Evolutionary conservation across 35 echinoderm and acorn worm genomes (phyloP), one percentile per base, ranked within the genome.

Genomic region (Lytechinus pictus): DNA sequence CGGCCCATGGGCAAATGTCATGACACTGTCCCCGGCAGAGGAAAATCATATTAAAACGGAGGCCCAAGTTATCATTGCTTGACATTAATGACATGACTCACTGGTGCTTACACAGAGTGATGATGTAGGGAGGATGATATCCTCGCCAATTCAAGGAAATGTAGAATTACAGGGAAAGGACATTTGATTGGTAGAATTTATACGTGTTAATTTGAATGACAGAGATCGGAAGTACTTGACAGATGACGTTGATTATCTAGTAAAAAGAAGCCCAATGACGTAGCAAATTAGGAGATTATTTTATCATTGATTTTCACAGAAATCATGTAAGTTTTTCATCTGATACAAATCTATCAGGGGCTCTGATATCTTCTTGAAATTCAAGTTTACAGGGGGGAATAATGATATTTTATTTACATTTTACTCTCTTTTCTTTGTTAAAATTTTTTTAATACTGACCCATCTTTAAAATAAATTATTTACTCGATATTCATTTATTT

Each of bases 81-180:
- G 66, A 79, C 66, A 79, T 79, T 79, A 79, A 79, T 79, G 66
- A 79, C 66, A 79, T 79, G 66, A 79, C 66, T 79, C 66, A 79
- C 66, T 79, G 66, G 66, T 79, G 16, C 66, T 79, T 79, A 79
- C 66, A 79, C 5, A 0, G 19, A 79, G 66, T 4, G 66, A 79
- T 79, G 66, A 16, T 79, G 66, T 79, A 79, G 66, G 66, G 16
- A 79, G 66, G 7, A n/a, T 24, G 4, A 79, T 79, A n/a, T 79
- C 66, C 66, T 79, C 66, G 16, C 21, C 4, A 24, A 79, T 79
- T 79, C 66, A 79, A 24, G 66, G 66, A 79, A 79, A 14, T 79
- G 66, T 24, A 79, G 66, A 79, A 79, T 24, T 79, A 79, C 66
- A 79, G n/a, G 66, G 66, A 79, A 79, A 79, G 66, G 66, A 79